Base-by-base conservation (phyloP, 2,888 invertebrate species). In the Mythimna ferrago region DNA sequence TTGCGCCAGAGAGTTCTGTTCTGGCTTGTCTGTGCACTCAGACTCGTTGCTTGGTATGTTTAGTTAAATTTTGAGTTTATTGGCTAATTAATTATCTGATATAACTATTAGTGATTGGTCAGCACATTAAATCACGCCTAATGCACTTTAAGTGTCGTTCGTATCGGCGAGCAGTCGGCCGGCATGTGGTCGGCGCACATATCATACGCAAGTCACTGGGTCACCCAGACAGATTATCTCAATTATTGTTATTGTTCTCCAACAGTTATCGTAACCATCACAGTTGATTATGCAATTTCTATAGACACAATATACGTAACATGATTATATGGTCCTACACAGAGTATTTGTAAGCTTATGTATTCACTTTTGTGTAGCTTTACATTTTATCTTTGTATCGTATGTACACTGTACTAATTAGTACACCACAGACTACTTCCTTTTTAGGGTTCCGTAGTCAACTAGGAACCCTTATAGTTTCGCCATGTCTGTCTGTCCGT, bases 191-290 rank as follows among this genome's bases (percentile, higher is more conserved):
- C 61, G 76, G 73, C 68, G 70, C 79, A 66, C 86, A 82, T 88
- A 86, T 76, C 76, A 64, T 82, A 64, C 78, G 65, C 54, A 77
- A 85, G 89, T 90, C 85, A 90, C 83, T 89, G 72, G 89, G 91
- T 89, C 90, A 90, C 35, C 60, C 81, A 83, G 83, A 80, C 78
- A 76, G 75, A 64, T 83, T 79, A 81, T 81, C 76, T 60, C 38
- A 69, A 78, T 74, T 71, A 78, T 71, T 64, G 74, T 74, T 71
- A 78, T 71, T 64, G 74, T 67, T 63, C 54, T 63, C 10, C 21
- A 80, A 21, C 26, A 70, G 38, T 83, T 54, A 66, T 82, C 54
- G 44, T 9, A 21, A 54, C 7, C 19, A 66, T 6, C 19, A 41
- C 10, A 38, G 51, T 32, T 48, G 32, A 14, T 38, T 70, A 11